A percentile compares a stretch with the other conserved stretches of the same genome.
Evolutionary conservation across 2,888 invertebrate species (phyloP).

Genomic region (Acrobasis consociella): DNA sequence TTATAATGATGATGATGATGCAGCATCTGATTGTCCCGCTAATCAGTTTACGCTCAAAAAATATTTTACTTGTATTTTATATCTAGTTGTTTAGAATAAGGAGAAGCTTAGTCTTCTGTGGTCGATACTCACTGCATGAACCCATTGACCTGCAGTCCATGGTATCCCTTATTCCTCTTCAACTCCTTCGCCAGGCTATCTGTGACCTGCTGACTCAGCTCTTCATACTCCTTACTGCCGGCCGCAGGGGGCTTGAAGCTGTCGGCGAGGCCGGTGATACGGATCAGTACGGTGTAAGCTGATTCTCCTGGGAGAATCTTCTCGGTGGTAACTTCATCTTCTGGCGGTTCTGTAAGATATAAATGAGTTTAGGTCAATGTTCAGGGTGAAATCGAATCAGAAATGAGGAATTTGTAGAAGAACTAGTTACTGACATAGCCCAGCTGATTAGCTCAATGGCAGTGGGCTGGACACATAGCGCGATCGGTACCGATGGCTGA

Average conservation of each 20-base stretch:
- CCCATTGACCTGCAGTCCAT: conserved; percentile 86
- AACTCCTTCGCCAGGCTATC: conserved; percentile 44
- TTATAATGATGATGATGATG: too few species aligned
- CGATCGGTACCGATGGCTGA: too few species aligned
- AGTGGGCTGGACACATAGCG: too few species aligned
- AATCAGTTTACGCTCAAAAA: too few species aligned
- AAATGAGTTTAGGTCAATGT: not conserved
- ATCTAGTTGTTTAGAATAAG: too few species aligned
- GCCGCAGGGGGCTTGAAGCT: conserved; percentile 88
- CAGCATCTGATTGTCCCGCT: too few species aligned
- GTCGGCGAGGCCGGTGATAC: conserved; percentile 89
- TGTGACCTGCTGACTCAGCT: conserved; percentile 83
- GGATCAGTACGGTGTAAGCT: conserved; percentile 87
- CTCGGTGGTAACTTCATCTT: conserved; percentile 81
- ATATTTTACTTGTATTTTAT: too few species aligned
- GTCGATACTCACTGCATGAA: conserved; percentile 85
- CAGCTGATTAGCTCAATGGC: too few species aligned
- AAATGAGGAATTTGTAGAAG: too few species aligned
- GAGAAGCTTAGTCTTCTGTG: too few species aligned
- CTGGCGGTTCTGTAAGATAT: conserved; percentile 68
- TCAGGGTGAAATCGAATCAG: too few species aligned
- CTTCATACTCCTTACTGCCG: conserved; percentile 88
- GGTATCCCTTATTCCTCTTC: conserved; percentile 82
- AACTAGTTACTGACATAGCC: not conserved
- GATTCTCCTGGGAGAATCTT: conserved; percentile 85